These are phyloP conservation scores for Pinctada fucata DNA, from an alignment of 2,888 invertebrate genomes.

Conservation along the genomic window DNA sequence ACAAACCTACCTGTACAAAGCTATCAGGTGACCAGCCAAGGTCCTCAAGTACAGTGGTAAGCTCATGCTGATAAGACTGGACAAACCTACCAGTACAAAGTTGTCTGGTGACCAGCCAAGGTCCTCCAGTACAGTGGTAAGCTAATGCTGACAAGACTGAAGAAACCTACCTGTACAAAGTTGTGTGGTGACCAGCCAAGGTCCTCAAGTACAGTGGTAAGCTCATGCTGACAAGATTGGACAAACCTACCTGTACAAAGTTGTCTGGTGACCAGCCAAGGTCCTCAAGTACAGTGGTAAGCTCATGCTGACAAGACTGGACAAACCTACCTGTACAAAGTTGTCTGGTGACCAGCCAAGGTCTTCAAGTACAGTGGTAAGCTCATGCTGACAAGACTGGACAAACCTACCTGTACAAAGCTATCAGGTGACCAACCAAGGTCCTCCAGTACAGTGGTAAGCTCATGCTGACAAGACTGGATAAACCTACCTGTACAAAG, in stretches of 20 bases:
- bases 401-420: conserved; percentile 33
- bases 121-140: not conserved
- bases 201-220: conserved; percentile 18
- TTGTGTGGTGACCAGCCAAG: conserved; percentile 1
- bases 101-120: conserved; percentile 7
- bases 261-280: not conserved
- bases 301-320: conserved; percentile 44
- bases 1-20: not conserved
- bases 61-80: conserved; percentile 45
- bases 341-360: not conserved
- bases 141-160: not conserved
- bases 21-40: conserved; percentile 8
- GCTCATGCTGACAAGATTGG: conserved; percentile 44
- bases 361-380: not conserved
- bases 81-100: conserved; percentile 36
- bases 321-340: conserved; percentile 33
- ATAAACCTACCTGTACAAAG: conserved; percentile 33
- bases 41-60: not conserved
- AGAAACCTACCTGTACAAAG: not conserved
- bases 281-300: conserved; percentile 4
- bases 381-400: conserved; percentile 44
- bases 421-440: not conserved
- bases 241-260: conserved; percentile 33
- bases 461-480: conserved; percentile 43
- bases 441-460: conserved; percentile 3